phyloP scores from a whole-genome alignment of 1,140 invertebrate species.

The Diploscapter pachys region DNA sequence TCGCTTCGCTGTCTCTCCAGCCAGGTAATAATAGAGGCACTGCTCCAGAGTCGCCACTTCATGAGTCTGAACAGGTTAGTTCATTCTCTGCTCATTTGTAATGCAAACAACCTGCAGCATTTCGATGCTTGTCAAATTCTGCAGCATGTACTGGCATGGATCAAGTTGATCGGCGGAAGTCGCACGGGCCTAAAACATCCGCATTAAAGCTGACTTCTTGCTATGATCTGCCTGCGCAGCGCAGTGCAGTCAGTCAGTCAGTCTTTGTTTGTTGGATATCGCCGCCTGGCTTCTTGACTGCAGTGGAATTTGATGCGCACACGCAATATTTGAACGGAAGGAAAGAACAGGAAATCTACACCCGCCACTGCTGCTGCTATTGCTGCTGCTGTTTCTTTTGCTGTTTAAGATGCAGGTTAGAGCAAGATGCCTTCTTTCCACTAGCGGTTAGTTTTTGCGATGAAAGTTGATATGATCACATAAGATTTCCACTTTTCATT shows the following conservation, averaged over 20 bases:
- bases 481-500: too few relatives aligned
- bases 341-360: too few relatives aligned
- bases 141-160: constrained; percentile 47
- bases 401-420: too few relatives aligned
- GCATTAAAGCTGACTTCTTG: constrained; percentile 1
- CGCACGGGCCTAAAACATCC: constrained; percentile 30
- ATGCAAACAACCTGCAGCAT: constrained; percentile 12
- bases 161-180: constrained; percentile 38
- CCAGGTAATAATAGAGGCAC: constrained; percentile 55
- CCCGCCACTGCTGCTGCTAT: too few relatives aligned
- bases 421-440: too few relatives aligned
- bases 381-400: too few relatives aligned
- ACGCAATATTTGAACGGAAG: too few relatives aligned
- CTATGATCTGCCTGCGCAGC: background rate
- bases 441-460: too few relatives aligned
- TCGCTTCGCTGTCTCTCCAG: constrained; percentile 51
- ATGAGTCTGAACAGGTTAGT: constrained; percentile 48
- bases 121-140: constrained; percentile 45
- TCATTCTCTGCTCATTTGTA: constrained; percentile 28
- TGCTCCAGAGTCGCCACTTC: constrained; percentile 54
- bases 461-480: too few relatives aligned
- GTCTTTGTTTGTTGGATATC: constrained; percentile 12
- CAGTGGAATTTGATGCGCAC: too few relatives aligned
- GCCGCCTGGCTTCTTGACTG: background rate
- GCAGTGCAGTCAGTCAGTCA: too few relatives aligned